These are phyloP conservation scores for Anoura caudifer DNA, from an alignment of 2,113 vertebrate genomes.

Conservation along the genomic window DNA sequence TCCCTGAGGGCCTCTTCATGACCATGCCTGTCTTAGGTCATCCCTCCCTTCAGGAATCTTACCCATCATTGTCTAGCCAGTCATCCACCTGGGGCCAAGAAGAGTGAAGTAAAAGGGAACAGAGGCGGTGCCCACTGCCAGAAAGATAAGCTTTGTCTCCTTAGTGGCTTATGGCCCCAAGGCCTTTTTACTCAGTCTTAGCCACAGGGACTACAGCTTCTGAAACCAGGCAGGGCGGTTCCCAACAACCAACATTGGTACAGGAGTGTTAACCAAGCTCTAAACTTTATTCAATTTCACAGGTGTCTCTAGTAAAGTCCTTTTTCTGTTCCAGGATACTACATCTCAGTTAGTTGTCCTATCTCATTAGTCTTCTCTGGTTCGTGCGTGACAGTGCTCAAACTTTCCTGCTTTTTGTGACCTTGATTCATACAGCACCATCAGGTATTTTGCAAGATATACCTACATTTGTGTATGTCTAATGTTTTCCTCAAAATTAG, in stretches of 20 bases:
- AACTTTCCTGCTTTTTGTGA: background rate
- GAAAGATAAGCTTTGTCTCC: no score
- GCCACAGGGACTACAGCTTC: no score
- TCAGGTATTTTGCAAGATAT: background rate
- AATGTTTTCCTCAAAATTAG: background rate
- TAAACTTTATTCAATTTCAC: background rate
- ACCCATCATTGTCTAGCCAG: no score
- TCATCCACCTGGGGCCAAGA: no score
- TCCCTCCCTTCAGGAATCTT: no score
- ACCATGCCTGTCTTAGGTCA: no score
- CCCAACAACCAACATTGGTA: background rate
- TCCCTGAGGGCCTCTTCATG: no score
- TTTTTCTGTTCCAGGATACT: background rate
- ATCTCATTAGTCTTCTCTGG: background rate
- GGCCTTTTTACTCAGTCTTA: no score
- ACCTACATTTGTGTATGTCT: background rate
- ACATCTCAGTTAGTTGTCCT: background rate
- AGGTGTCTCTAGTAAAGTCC: background rate
- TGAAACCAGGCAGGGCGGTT: no score
- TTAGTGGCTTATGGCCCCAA: no score
- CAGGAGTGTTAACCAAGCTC: background rate
- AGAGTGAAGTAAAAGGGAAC: no score
- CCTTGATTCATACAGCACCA: background rate
- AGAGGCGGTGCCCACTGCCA: no score
- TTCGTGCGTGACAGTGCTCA: background rate